Percentiles rank a stretch among this genome's conserved stretches.
These are phyloP conservation scores for Coracopsis vasa DNA, from an alignment of 2,113 vertebrate genomes.

Conservation along the genomic window DNA sequence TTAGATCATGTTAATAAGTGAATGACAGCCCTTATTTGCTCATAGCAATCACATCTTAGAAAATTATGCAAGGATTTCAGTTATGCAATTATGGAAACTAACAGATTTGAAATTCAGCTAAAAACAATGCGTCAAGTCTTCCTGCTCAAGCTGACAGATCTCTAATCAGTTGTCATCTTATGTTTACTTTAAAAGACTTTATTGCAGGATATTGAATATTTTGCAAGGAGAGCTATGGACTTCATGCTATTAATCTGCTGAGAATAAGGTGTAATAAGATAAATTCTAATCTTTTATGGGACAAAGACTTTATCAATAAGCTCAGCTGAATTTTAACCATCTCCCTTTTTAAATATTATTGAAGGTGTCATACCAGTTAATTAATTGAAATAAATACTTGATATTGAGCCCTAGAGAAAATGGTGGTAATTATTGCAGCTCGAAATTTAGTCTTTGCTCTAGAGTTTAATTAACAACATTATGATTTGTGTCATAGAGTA, in stretches of 20 bases:
- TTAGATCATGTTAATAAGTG: neutral
- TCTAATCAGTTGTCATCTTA: conserved; percentile 58
- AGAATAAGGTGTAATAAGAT: conserved; percentile 3
- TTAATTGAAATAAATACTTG: neutral
- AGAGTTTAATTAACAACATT: conserved; percentile 27
- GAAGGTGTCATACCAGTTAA: neutral
- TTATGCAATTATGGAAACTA: conserved; percentile 55
- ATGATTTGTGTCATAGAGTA: neutral
- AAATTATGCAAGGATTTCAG: conserved; percentile 44
- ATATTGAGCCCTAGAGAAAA: neutral
- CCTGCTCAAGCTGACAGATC: conserved; percentile 42
- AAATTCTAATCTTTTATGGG: neutral
- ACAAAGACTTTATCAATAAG: neutral
- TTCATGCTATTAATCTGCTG: conserved; percentile 14
- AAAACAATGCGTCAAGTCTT: conserved; percentile 40
- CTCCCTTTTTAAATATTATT: neutral
- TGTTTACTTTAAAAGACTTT: conserved; percentile 42
- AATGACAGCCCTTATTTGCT: conserved; percentile 36
- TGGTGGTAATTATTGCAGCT: neutral
- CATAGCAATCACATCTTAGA: neutral
- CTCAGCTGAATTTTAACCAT: neutral
- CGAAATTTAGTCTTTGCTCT: neutral
- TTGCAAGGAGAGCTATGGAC: neutral
- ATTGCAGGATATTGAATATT: conserved; percentile 36
- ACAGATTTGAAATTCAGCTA: conserved; percentile 17